Conservation (phyloP, 2,888 invertebrate species). For the Pristionchus exspectatus region DNA sequence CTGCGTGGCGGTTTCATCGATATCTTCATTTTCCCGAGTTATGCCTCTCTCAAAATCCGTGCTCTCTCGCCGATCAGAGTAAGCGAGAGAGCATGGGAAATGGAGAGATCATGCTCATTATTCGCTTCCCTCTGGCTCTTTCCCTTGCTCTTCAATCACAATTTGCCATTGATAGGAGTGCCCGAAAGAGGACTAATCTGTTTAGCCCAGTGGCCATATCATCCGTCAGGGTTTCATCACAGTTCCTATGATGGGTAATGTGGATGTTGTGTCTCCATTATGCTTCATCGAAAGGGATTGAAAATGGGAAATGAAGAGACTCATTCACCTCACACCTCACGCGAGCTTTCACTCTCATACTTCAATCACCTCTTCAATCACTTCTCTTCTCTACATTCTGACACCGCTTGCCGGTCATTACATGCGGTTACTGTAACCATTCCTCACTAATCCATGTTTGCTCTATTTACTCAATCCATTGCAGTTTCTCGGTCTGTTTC, state of each 20-base stretch:
- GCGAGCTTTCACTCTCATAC: neutral
- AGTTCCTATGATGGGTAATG: neutral
- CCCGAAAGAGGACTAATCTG: neutral
- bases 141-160: slow-evolving; percentile 20
- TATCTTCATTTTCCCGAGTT: neutral
- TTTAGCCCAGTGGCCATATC: neutral
- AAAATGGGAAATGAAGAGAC: neutral
- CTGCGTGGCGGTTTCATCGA: neutral
- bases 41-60: neutral
- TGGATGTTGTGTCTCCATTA: neutral
- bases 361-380: neutral
- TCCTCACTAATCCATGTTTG: neutral
- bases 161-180: neutral
- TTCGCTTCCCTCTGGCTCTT: neutral
- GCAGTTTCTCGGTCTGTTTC: neutral
- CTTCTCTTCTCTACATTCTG: neutral
- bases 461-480: slow-evolving; percentile 6
- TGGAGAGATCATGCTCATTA: neutral
- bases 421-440: neutral
- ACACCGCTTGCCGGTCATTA: neutral
- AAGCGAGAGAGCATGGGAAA: neutral
- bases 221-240: neutral
- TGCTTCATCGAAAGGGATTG: neutral
- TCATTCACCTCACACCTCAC: neutral
- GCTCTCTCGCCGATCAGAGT: neutral